Evolutionary conservation across 2,797 vertebrate species (phyloP), one percentile per base, ranked within the genome.

Genomic region (Syngnathus acus): DNA sequence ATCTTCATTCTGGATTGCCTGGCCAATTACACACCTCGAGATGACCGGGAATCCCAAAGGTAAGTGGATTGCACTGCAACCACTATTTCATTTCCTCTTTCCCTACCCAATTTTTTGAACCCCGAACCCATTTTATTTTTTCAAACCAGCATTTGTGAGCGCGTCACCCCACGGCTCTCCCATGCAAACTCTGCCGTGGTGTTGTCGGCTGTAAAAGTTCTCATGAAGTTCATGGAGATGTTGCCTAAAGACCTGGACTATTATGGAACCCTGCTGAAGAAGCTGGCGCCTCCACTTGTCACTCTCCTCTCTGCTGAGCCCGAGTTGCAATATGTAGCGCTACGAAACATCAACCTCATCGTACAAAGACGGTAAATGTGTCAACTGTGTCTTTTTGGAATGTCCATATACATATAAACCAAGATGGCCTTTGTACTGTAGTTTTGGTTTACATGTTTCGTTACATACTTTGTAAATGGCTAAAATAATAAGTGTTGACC

Each of bases 181-280:
- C 96, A 98, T 0, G 97, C 97, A 84, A 99, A 99, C 90, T 96
- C 97, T 0, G 97, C 97, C 0, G 97, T 98, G 84, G 96, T 98
- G 75, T 88, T 98, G 68, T 99, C 97, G 0, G 96, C 96, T 0
- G 97, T 99, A 67, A 99, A 99, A 81, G 97, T 99, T 69, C 88
- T 99, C 70, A 98, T 99, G 95, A 98, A 98, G 87, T 97, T 99
- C 83, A 98, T 97, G 94, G 96, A 99, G 88, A 95, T 98, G 93
- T 82, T 98, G 47, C 96, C 97, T 0, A 98, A 97, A 88, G 96
- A 97, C 76, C 78, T 98, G 85, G 97, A 99, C 85, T 98, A 98
- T 76, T 98, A 98, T 0, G 92, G 95, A 77, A 98, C 95, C 0
- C 80, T 99, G 72, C 91, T 99, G 65, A 99, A 98, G 91, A 99